These are phyloP conservation scores for Charanyca ferruginea DNA, from an alignment of 2,888 invertebrate species.

Conservation along the genomic window DNA sequence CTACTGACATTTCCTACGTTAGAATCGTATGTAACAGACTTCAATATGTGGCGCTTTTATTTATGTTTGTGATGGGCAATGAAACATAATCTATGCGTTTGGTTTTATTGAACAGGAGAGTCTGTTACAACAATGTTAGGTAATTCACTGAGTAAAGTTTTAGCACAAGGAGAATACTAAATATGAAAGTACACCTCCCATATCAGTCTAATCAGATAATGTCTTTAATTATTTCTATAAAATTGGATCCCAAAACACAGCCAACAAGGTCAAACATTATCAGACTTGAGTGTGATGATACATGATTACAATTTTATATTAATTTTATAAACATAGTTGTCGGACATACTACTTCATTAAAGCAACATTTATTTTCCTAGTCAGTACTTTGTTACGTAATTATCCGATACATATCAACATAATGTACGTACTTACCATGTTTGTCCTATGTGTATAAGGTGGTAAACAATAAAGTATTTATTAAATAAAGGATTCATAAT, in stretches of 20 bases:
- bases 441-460: too few relatives aligned
- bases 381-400: background rate
- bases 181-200: background rate
- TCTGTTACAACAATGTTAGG: background rate
- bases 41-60: slow-evolving; percentile 27
- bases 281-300: background rate
- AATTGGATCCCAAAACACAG: background rate
- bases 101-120: too few relatives aligned
- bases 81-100: too few relatives aligned
- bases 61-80: slow-evolving; percentile 16
- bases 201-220: background rate
- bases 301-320: background rate
- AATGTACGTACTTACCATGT: too few relatives aligned
- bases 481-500: too few relatives aligned
- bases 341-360: too few relatives aligned
- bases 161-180: background rate
- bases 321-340: too few relatives aligned
- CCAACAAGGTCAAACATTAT: background rate
- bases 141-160: background rate
- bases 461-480: too few relatives aligned
- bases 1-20: background rate
- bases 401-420: too few relatives aligned
- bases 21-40: slow-evolving; percentile 28
- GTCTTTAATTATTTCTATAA: background rate
- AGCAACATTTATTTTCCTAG: background rate